Percentiles rank a stretch among this genome's conserved stretches.
Evolutionary conservation across 2,113 vertebrate species (phyloP).

Genomic region (Heptranchias perlo): DNA sequence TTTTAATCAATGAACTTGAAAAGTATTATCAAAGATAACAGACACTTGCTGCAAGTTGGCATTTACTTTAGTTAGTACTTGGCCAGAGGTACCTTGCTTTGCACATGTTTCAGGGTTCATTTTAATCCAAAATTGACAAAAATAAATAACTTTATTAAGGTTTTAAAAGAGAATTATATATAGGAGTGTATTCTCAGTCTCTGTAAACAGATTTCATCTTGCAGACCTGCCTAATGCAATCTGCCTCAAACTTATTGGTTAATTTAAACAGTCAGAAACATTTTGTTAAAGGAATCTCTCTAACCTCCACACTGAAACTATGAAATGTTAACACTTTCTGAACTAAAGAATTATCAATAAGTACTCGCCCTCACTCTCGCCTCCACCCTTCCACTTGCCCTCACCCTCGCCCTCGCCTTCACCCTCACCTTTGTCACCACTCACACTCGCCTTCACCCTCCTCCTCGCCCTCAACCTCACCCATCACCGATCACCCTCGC

Average conservation of each 20-base stretch:
- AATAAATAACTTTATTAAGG: too few relatives aligned
- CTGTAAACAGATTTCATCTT: not conserved
- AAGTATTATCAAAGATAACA: too few relatives aligned
- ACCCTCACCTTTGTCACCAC: not conserved
- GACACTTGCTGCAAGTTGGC: too few relatives aligned
- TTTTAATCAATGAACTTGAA: too few relatives aligned
- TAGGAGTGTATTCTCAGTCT: not conserved
- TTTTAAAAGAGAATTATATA: too few relatives aligned
- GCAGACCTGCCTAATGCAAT: not conserved
- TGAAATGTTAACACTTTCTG: not conserved
- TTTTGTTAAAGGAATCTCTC: not conserved
- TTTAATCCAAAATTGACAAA: too few relatives aligned
- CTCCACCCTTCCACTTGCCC: not conserved
- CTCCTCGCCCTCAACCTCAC: not conserved
- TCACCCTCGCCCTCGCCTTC: not conserved
- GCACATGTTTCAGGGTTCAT: too few relatives aligned
- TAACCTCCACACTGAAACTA: not conserved
- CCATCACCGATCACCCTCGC: not conserved
- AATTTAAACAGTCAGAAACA: not conserved
- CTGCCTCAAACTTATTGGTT: not conserved
- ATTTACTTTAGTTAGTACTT: too few relatives aligned
- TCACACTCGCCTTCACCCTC: not conserved
- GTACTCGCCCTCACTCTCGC: not conserved
- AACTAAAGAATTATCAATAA: not conserved
- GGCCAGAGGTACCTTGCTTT: too few relatives aligned